Evolutionary conservation across 2,113 vertebrate species (phyloP).

Genomic region (Trematomus loennbergii): DNA sequence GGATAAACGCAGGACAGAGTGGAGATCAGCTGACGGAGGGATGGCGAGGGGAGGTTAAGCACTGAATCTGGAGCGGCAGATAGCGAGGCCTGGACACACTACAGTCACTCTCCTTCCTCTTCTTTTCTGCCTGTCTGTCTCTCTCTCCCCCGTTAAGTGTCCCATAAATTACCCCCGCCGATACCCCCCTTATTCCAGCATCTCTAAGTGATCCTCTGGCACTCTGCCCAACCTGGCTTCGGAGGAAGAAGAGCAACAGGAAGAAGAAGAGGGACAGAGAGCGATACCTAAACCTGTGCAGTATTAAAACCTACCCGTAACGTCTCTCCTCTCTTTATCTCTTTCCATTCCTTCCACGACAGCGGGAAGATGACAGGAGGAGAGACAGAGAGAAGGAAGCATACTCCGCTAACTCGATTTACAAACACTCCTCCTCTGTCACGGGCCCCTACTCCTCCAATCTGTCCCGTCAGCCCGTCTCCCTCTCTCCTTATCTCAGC

Average conservation of each 20-base stretch:
- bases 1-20: no score
- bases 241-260: slow-evolving; percentile 38
- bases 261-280: slow-evolving; percentile 8
- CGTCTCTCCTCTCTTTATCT: slow-evolving; percentile 49
- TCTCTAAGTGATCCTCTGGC: slow-evolving; percentile 81
- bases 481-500: slow-evolving; percentile 27
- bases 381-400: not conserved
- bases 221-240: slow-evolving; percentile 63
- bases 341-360: slow-evolving; percentile 29
- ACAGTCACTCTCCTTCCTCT: slow-evolving; percentile 48
- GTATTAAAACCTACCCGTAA: slow-evolving; percentile 34
- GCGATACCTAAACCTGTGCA: slow-evolving; percentile 32
- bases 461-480: slow-evolving; percentile 26
- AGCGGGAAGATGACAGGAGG: slow-evolving; percentile 55
- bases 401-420: slow-evolving; percentile 58
- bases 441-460: slow-evolving; percentile 44
- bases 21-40: slow-evolving; percentile 14
- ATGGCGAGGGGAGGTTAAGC: slow-evolving; percentile 27
- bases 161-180: slow-evolving; percentile 65
- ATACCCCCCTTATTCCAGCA: slow-evolving; percentile 33
- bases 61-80: slow-evolving; percentile 57
- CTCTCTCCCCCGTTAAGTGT: slow-evolving; percentile 27
- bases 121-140: not conserved
- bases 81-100: slow-evolving; percentile 47
- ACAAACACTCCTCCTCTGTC: slow-evolving; percentile 48